Evolutionary conservation across 2,113 vertebrate genomes (phyloP), one percentile per base, ranked within the genome.

Genomic region (Zapus hudsonius): DNA sequence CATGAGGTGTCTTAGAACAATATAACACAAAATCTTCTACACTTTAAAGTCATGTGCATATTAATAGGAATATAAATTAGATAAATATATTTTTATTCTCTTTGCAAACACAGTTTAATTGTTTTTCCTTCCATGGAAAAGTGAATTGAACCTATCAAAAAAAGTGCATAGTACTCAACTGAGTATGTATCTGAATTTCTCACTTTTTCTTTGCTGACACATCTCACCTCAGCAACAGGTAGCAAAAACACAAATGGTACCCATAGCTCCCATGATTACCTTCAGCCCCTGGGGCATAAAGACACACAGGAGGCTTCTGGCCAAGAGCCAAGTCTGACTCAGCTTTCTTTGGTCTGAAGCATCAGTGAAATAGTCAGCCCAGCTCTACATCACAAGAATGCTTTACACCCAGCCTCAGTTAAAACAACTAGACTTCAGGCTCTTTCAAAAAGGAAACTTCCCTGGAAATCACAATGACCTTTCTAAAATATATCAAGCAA

Each of bases 251-350:
- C 20, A 92, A 47, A 36, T 73, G 75, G 38, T 76, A 36, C 27
- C 47, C 69, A 29, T 59, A 33, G 33, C 31, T 94, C 84, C 76
- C 81, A 72, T 83, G 64, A 85, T 78, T 70, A 69, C 38, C 20
- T 91, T 66, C 1, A 17, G 25, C 42, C 61, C 63, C 44, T 12
- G 3, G 47, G 74, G 81, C 67, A 31, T 17, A 38, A 57, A 19
- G 38, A 93, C 69, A 69, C 70, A 40, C 27, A 25, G 57, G 70
- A 79, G 70, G 52, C 52, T 85, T 61, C 78, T 79, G 95, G 96
- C 92, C 90, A 40, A 64, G 9, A 57, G 74, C 87, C 95, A 96
- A 61, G n/a, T 19, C 88, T 96, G 94, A 96, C 91, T 96, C 95
- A 96, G 93, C 84, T 87, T 76, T 92, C 42, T 74, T 74, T 47